Conservation (phyloP, 2,113 vertebrate species). For the Cynopterus brachyotis region DNA sequence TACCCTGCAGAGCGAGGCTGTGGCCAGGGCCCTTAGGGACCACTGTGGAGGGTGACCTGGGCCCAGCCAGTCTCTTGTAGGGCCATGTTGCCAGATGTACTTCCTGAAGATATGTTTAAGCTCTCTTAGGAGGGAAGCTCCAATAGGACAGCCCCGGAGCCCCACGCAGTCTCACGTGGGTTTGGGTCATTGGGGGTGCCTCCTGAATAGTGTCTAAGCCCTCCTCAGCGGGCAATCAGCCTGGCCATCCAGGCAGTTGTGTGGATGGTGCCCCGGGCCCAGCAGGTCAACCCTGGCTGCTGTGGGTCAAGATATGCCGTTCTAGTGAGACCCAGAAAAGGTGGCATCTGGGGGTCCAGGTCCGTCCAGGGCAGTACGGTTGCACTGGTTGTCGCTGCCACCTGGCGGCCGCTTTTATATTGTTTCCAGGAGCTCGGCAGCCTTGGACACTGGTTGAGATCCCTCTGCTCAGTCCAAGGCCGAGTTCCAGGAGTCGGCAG, state of each 20-base stretch:
- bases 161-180: neutral
- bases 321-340: neutral
- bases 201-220: too few species aligned
- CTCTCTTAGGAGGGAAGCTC: neutral
- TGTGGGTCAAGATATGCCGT: neutral
- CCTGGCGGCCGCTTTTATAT: neutral
- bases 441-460: neutral
- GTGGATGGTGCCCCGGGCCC: too few species aligned
- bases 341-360: neutral
- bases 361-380: neutral
- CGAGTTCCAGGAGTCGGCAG: neutral
- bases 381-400: neutral
- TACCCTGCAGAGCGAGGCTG: neutral
- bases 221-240: neutral
- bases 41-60: neutral
- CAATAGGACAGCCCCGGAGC: too few species aligned
- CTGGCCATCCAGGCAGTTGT: too few species aligned
- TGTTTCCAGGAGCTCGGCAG: neutral
- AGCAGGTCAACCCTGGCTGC: neutral
- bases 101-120: neutral
- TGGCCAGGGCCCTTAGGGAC: neutral
- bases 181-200: fast-evolving
- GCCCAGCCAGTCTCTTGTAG: neutral
- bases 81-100: neutral
- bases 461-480: neutral